These are phyloP conservation scores for Choloepus hoffmanni DNA, from an alignment of 2,113 vertebrate genomes.

Conservation along the genomic window DNA sequence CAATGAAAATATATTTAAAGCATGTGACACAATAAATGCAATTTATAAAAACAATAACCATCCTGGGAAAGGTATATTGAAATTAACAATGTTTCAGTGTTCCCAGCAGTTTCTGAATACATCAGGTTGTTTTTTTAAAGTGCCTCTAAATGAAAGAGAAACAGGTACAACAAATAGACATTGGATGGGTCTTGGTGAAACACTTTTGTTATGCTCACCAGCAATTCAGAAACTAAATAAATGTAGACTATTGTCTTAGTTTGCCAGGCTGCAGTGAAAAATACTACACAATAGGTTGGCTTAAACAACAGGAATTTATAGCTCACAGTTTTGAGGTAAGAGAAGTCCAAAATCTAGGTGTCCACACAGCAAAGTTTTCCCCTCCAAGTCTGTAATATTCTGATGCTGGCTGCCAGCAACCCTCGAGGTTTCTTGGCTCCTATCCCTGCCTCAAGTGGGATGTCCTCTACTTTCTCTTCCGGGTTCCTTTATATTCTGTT, in stretches of 20 bases:
- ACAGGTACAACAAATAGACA: neutral
- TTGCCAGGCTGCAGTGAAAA: too few relatives aligned
- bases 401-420: too few relatives aligned
- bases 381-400: too few relatives aligned
- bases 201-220: neutral
- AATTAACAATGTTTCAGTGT: neutral
- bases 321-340: too few relatives aligned
- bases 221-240: slow-evolving; percentile 26
- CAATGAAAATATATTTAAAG: slow-evolving; percentile 27
- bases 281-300: too few relatives aligned
- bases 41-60: neutral
- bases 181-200: neutral
- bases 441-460: too few relatives aligned
- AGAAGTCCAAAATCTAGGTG: too few relatives aligned
- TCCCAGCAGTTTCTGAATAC: neutral
- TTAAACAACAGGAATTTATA: too few relatives aligned
- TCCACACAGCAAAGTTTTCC: too few relatives aligned
- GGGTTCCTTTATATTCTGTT: too few relatives aligned
- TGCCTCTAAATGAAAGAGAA: neutral
- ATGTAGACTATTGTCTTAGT: neutral
- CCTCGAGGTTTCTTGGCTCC: too few relatives aligned
- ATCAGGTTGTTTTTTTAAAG: neutral
- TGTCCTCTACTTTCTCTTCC: too few relatives aligned
- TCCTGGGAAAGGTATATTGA: neutral
- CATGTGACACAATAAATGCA: neutral